Base-by-base conservation (phyloP, 2,113 vertebrate species). In the Tautogolabrus adspersus region DNA sequence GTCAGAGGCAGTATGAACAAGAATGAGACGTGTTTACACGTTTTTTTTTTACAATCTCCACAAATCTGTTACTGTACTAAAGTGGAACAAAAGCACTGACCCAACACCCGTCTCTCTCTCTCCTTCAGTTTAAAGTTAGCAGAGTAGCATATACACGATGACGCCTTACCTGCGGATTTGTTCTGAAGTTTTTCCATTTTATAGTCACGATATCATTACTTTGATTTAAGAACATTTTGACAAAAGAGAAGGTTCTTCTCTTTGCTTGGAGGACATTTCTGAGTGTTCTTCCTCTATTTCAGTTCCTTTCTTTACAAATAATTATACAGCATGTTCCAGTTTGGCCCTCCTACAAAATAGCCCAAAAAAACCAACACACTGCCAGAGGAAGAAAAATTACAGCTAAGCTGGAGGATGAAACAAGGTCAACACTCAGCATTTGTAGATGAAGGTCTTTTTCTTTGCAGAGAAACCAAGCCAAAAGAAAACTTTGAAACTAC, bases 341-440 rank as follows among this genome's bases (percentile, higher is more conserved):
- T 10, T 22, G 42, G 26, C 6, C 10, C 11, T 37, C 37, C 44
- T 26, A 49, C 13, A 46, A 47, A n/a, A 44, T 2, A 22, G 19
- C 56, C 60, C 1, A 10, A 34, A 67, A 56, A 52, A 13, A 19
- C 65, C 3, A 34, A 34, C 30, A 40, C 42, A 3, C 8, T 58
- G n/a, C 19, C 34, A 38, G 58, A 69, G 22, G 34, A 56, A 51
- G 34, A 69, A 19, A 68, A 67, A 62, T 56, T 1, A 42, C 44
- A 8, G 34, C 9, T 21, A n/a, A 70, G 21, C 30, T 40, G 34
- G 22, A 40, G 49, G 21, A 57, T 51, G 11, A 68, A 75, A 64
- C 30, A 59, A 70, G 79, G 66, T 65, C 66, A 69, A 16, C 58
- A 40, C 34, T 21, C 26, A 77, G 54, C 46, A 18, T 62, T 65